Base-by-base conservation (phyloP, 2,797 vertebrate genomes). In the Chrosomus eos region DNA sequence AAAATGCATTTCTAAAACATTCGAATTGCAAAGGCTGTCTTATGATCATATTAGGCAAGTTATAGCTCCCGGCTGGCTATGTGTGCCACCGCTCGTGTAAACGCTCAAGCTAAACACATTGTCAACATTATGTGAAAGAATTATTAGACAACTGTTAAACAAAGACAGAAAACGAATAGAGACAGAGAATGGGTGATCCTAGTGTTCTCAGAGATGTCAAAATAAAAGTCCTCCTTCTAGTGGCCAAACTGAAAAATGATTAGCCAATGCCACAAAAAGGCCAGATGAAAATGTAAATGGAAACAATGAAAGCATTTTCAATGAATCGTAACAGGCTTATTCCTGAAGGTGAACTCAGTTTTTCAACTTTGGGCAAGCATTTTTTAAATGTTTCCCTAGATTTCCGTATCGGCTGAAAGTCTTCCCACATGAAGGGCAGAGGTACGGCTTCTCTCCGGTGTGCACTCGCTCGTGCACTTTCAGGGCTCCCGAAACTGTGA, bases 331-430 rank as follows among this genome's bases (percentile, higher is more conserved):
- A 73, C 26, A 21, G 1, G 16, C 45, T 26, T 51, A 31, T 3
- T 3, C 45, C 10, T 51, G 18, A 28, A 8, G 10, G 2, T 21
- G 45, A 53, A 53, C 19, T 75, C 5, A 75, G 11, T 14, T 21
- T 36, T 21, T 55, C 48, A 75, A 51, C 73, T 75, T 75, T 75
- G 73, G 73, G 21, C 73, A 75, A 33, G 31, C 48, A 3, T 75
- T 75, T 75, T 75, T 75, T 16, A 75, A 55, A 53, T 75, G 73
- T 2, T 75, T 75, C 48, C 73, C 73, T 16, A 75, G 21, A 55
- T 75, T 75, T 8, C 73, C 73, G 5, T 75, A 75, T 55, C 73
- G 28, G 5, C 73, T 75, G 45, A 75, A 75, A 23, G 73, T 75
- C 48, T 75, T 75, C 11, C 73, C 73, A 11, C 72, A 74, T 1